These are phyloP conservation scores for Epinephelus awoara DNA, from an alignment of 2,797 vertebrate genomes.

Conservation along the genomic window DNA sequence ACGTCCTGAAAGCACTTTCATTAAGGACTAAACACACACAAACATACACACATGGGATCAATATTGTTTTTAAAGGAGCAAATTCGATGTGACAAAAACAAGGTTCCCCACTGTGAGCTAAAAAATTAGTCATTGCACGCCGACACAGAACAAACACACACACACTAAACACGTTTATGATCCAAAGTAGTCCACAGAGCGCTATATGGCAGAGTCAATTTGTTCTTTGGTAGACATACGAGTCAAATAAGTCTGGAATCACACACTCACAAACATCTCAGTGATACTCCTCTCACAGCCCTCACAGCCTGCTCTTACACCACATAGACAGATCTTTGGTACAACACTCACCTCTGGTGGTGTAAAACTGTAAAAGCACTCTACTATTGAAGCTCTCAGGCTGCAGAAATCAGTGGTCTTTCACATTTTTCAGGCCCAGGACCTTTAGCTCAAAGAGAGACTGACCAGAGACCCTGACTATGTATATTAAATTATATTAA, in stretches of 20 bases:
- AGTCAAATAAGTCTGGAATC: slow-evolving; percentile 4
- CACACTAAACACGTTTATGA: slow-evolving; percentile 10
- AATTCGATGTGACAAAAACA: slow-evolving; percentile 39
- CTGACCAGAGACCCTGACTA: too few relatives aligned
- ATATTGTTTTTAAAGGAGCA: slow-evolving; percentile 40
- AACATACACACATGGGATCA: neutral
- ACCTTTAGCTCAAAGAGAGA: too few relatives aligned
- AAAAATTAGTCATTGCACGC: slow-evolving; percentile 18
- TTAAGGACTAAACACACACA: slow-evolving; percentile 1
- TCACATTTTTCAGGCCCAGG: too few relatives aligned
- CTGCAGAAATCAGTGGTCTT: neutral
- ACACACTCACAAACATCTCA: neutral
- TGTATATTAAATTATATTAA: too few relatives aligned
- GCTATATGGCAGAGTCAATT: slow-evolving; percentile 1
- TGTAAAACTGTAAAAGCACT: neutral
- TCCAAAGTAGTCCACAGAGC: neutral
- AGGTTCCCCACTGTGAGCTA: slow-evolving; percentile 21
- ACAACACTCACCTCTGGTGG: slow-evolving; percentile 70
- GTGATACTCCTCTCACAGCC: neutral
- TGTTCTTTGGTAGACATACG: slow-evolving; percentile 19
- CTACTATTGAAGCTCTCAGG: too few relatives aligned
- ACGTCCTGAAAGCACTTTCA: slow-evolving; percentile 1
- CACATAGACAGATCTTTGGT: neutral
- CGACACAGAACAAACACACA: slow-evolving; percentile 11
- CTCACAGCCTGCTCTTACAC: neutral